Evolutionary conservation across 2,888 invertebrate genomes (phyloP), one percentile per base, ranked within the genome.

Genomic region (Eristalis tenax): DNA sequence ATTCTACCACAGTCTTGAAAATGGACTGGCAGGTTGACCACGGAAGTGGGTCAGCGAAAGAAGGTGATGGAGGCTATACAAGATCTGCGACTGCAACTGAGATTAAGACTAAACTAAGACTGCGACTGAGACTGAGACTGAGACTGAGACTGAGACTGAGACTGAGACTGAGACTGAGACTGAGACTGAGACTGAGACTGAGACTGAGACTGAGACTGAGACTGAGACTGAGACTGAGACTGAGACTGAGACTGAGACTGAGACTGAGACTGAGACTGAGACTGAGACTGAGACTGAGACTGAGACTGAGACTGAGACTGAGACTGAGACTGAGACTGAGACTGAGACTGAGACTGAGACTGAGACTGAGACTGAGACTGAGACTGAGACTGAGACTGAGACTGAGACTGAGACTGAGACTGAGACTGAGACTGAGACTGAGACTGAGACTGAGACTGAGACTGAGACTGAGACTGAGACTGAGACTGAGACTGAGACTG

Each of bases 351-450:
- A 56, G 22, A 6, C 56, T 56, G 56, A 56, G 56, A 6, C 56
- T 56, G 56, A 56, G 56, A 6, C 56, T 56, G 56, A 56, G 56
- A 6, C 56, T 56, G 56, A 56, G 56, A 6, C 56, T 56, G 56
- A 56, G 56, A 6, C 56, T 56, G 56, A 56, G 56, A 6, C 56
- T 56, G 56, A 56, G 56, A 6, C 56, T 56, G 56, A 56, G 56
- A 56, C 56, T 56, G 56, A 56, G 56, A 56, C 56, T 56, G 56
- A 56, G 56, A 56, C 56, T 56, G 56, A 56, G 56, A 56, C 56
- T 56, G 56, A 56, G 56, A 56, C 56, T 56, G 56, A 56, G 56
- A 56, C 56, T 56, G 56, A 56, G 56, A 56, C 56, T 56, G 56
- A 56, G 56, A 56, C 56, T 56, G 56, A 56, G 56, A 56, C 56